Evolutionary conservation across 2,113 vertebrate genomes (phyloP).

Genomic region (Corythaixoides concolor): DNA sequence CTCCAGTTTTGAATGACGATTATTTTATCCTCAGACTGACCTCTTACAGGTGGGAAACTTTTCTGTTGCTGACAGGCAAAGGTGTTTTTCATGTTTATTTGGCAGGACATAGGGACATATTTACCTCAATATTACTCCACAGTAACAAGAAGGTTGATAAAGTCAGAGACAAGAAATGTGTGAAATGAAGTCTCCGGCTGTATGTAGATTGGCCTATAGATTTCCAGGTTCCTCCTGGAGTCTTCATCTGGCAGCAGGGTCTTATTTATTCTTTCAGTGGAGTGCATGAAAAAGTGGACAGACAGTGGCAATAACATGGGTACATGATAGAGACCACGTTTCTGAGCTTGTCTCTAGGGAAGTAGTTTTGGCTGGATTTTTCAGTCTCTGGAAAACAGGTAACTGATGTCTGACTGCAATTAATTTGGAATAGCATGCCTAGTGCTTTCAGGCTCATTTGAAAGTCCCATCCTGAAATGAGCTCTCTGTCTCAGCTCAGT

Average conservation of each 20-base stretch:
- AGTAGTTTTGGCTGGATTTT: background rate
- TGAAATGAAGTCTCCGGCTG: background rate
- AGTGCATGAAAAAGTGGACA: background rate
- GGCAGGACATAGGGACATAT: background rate
- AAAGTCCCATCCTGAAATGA: background rate
- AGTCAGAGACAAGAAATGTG: background rate
- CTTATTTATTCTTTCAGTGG: background rate
- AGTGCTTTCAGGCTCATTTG: background rate
- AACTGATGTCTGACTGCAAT: background rate
- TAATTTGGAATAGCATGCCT: background rate
- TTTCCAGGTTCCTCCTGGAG: background rate
- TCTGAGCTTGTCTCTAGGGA: background rate
- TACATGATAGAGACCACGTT: background rate
- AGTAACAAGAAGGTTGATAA: background rate
- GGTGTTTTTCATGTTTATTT: background rate
- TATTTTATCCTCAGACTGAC: background rate
- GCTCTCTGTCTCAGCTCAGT: background rate
- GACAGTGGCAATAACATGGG: no score
- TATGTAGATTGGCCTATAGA: background rate
- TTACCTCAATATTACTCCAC: background rate
- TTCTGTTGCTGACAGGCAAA: background rate
- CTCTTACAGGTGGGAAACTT: background rate
- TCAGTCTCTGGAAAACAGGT: background rate
- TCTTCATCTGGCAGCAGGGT: background rate
- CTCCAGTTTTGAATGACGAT: background rate